Evolutionary conservation across 2,113 vertebrate genomes (phyloP).

Genomic region (Triplophysa siluroides): DNA sequence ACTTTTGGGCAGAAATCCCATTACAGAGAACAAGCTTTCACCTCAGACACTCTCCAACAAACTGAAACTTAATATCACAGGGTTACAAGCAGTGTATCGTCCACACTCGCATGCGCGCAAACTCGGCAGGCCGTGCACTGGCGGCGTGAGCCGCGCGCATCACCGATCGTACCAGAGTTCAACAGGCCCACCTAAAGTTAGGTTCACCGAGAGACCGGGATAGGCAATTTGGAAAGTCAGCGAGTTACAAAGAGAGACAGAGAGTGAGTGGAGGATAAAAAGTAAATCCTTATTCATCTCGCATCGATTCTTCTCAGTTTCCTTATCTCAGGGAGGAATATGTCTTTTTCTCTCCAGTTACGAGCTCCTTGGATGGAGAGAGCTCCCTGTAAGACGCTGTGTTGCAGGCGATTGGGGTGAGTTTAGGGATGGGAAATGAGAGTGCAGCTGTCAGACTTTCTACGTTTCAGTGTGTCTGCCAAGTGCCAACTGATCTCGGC

Average conservation of each 20-base stretch:
- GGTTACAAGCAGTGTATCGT: constrained; percentile 25
- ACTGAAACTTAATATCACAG: constrained; percentile 39
- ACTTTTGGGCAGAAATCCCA: constrained; percentile 41
- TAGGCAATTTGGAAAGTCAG: constrained; percentile 22
- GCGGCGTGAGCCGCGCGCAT: constrained; percentile 15
- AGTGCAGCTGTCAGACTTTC: constrained; percentile 24
- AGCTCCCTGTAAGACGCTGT: constrained; percentile 9
- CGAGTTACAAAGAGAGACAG: not conserved
- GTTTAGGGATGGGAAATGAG: constrained; percentile 23
- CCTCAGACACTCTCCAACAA: constrained; percentile 40
- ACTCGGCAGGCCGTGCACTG: constrained; percentile 10
- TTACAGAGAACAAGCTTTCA: constrained; percentile 38
- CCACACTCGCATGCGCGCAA: constrained; percentile 19
- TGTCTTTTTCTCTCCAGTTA: constrained; percentile 19
- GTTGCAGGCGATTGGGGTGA: constrained; percentile 35
- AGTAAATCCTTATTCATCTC: constrained; percentile 15
- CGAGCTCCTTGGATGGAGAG: constrained; percentile 22
- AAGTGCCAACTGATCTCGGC: constrained; percentile 40
- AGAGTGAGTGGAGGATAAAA: constrained; percentile 31
- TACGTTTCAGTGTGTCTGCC: constrained; percentile 27
- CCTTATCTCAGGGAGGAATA: constrained; percentile 8
- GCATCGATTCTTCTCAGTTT: constrained; percentile 29
- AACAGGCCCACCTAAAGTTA: constrained; percentile 37
- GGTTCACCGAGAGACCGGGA: constrained; percentile 19
- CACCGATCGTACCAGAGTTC: constrained; percentile 32